phyloP scores from a whole-genome alignment of 2,113 vertebrate genomes.

The Erinaceus europaeus region DNA sequence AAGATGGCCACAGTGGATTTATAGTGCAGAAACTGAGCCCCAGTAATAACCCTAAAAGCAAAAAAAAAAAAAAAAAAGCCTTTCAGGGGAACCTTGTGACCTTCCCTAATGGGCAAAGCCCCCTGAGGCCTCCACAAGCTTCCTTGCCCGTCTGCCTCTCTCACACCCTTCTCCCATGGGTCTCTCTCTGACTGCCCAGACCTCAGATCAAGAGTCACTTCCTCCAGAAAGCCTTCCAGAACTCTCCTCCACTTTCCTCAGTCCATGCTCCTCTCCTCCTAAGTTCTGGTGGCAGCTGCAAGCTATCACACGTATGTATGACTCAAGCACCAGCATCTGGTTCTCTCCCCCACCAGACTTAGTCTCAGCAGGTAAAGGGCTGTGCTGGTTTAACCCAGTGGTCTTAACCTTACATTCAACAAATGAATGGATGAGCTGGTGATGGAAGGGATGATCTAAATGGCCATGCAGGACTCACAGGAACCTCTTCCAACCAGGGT shows the following conservation, averaged over 20 bases:
- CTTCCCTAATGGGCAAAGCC: too few species aligned
- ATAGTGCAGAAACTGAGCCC: too few species aligned
- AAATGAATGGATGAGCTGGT: background rate
- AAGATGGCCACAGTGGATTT: too few species aligned
- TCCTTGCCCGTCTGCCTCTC: too few species aligned
- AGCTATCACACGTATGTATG: background rate
- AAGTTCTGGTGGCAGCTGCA: accelerated
- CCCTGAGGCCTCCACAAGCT: too few species aligned
- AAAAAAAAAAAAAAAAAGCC: too few species aligned
- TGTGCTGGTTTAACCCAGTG: too few species aligned
- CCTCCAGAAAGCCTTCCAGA: background rate
- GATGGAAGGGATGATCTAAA: background rate
- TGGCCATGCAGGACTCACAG: background rate
- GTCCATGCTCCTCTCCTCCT: background rate
- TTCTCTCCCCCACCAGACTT: background rate
- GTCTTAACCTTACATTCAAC: too few species aligned
- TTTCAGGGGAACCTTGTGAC: too few species aligned
- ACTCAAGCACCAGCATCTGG: background rate
- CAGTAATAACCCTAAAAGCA: too few species aligned
- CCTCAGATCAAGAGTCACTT: background rate
- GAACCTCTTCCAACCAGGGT: too few species aligned
- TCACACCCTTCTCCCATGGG: background rate
- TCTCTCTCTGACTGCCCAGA: background rate
- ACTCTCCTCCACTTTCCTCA: accelerated
- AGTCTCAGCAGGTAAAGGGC: background rate